Conservation (phyloP, 2,888 invertebrate species). For the Drosophila atripex region DNA sequence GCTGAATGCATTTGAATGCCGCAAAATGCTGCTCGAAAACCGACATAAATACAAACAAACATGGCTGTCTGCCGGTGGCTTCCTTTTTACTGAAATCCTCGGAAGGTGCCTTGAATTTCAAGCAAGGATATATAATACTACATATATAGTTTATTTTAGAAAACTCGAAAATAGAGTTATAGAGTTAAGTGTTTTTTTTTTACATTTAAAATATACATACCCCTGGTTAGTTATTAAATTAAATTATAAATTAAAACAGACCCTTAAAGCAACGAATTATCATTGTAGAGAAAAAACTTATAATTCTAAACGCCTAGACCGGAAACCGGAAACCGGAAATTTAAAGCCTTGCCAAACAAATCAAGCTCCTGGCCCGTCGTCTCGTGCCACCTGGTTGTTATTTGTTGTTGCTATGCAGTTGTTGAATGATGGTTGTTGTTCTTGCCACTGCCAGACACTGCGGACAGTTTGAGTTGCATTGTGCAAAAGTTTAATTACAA, state of each 20-base stretch:
- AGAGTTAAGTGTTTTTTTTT: no score
- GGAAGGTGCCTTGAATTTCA: neutral
- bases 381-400: conserved; percentile 22
- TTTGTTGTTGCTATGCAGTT: conserved; percentile 68
- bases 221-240: no score
- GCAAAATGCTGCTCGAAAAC: conserved; percentile 74
- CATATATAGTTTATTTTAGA: neutral
- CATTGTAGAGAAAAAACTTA: neutral
- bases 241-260: neutral
- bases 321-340: conserved; percentile 79
- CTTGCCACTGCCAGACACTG: conserved; percentile 64
- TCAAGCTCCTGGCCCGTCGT: conserved; percentile 60
- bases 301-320: conserved; percentile 12
- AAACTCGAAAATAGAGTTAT: neutral
- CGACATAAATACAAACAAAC: conserved; percentile 80
- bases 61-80: conserved; percentile 57
- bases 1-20: conserved; percentile 62
- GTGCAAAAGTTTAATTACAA: conserved; percentile 76
- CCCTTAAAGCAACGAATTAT: neutral
- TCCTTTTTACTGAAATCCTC: conserved; percentile 19
- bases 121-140: neutral
- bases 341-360: conserved; percentile 77
- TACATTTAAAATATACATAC: no score
- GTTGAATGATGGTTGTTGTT: conserved; percentile 23
- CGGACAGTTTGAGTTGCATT: conserved; percentile 71